A percentile compares a stretch with the other conserved stretches of the same genome.
Conservation (phyloP, 2,797 vertebrate genomes). For the Enoplosus armatus region DNA sequence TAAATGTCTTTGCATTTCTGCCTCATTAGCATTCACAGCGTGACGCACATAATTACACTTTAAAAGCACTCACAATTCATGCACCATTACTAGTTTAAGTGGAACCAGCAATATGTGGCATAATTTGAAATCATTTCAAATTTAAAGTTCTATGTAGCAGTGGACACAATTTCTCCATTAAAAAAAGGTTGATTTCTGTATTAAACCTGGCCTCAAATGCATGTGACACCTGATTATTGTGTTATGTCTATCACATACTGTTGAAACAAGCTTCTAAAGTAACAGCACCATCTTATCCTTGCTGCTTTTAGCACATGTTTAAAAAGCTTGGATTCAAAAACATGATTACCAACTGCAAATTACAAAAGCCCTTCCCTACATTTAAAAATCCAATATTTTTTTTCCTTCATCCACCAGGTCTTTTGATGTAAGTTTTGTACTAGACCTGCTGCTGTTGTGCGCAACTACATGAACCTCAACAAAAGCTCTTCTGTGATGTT, state of each 20-base stretch:
- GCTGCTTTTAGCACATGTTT: background rate
- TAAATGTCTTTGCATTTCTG: slow-evolving; percentile 34
- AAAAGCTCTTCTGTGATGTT: slow-evolving; percentile 25
- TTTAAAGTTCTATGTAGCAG: background rate
- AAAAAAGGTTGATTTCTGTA: background rate
- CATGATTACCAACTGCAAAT: background rate
- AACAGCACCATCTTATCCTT: slow-evolving; percentile 13
- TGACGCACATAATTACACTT: slow-evolving; percentile 34
- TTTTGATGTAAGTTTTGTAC: slow-evolving; percentile 17
- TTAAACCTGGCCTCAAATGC: slow-evolving; percentile 20
- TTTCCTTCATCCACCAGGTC: background rate
- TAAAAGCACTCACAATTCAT: slow-evolving; percentile 45
- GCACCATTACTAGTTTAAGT: slow-evolving; percentile 31
- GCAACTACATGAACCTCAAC: slow-evolving; percentile 25
- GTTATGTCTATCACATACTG: background rate
- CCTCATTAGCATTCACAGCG: slow-evolving; percentile 39
- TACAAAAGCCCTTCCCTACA: background rate
- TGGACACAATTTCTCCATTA: background rate
- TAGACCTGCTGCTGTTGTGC: slow-evolving; percentile 14
- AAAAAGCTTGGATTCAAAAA: slow-evolving; percentile 19
- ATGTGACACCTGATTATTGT: background rate
- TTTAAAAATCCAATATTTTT: background rate
- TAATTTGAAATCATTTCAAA: slow-evolving; percentile 16
- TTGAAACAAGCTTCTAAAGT: slow-evolving; percentile 8
- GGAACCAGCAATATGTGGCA: slow-evolving; percentile 20